Evolutionary conservation across 1,140 invertebrate species (phyloP).

Genomic region (Eupristina koningsbergeri): DNA sequence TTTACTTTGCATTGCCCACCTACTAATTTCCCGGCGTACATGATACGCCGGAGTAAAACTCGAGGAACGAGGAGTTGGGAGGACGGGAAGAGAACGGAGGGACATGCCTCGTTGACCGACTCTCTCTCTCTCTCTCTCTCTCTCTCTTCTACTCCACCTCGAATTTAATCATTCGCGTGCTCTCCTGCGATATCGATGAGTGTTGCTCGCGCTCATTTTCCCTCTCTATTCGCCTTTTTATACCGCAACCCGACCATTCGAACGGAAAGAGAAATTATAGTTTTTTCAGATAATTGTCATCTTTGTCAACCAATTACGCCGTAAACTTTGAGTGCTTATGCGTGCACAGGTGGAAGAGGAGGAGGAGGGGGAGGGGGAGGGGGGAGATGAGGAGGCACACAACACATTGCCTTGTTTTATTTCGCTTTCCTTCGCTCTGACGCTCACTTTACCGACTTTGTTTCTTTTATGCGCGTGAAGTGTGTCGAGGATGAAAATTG

Average conservation of each 20-base stretch:
- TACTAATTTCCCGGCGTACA: constrained; percentile 31
- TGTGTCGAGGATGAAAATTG: constrained; percentile 20
- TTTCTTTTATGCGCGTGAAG: constrained; percentile 11
- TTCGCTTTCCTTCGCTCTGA: not conserved
- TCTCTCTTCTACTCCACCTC: not conserved
- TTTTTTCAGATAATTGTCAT: constrained; percentile 45
- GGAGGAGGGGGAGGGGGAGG: no score
- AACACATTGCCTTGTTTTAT: constrained; percentile 15
- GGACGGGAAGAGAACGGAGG: not conserved
- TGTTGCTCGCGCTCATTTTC: not conserved
- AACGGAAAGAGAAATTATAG: constrained; percentile 42
- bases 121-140: not conserved
- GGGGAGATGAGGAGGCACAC: not conserved
- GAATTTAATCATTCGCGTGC: constrained; percentile 44
- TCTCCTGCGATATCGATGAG: not conserved
- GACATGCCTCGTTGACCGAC: constrained; percentile 22
- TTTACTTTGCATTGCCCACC: constrained; percentile 30
- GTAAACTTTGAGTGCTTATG: constrained; percentile 1
- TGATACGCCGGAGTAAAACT: not conserved
- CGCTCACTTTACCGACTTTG: not conserved
- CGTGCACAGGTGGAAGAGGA: no score
- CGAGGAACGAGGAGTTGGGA: no score
- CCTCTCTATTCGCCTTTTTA: not conserved
- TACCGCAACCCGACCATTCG: not conserved
- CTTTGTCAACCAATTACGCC: constrained; percentile 50